These are phyloP conservation scores for Phyllostomus discolor DNA, from an alignment of 2,113 vertebrate genomes.

Conservation along the genomic window DNA sequence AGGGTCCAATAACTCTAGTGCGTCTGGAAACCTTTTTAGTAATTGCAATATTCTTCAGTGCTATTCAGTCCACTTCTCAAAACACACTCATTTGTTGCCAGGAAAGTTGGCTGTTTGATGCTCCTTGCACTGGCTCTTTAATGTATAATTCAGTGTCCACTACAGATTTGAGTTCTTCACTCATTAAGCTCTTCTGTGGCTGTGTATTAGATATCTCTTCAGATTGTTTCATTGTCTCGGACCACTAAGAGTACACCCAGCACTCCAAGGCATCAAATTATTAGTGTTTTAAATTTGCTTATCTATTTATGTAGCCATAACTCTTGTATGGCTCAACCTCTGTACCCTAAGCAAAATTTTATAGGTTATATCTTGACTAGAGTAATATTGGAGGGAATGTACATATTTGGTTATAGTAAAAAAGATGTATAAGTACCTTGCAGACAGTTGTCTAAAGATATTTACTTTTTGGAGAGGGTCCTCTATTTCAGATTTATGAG, in stretches of 20 bases:
- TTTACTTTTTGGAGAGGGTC: not conserved
- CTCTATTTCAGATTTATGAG: not conserved
- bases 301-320: not conserved
- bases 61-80: conserved; percentile 15
- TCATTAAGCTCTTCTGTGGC: not conserved
- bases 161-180: not conserved
- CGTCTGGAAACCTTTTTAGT: conserved; percentile 38
- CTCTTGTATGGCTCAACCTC: not conserved
- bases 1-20: conserved; percentile 13
- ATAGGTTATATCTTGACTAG: not conserved
- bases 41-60: not conserved
- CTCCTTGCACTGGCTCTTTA: not conserved
- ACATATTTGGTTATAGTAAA: not conserved
- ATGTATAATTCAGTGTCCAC: not conserved
- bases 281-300: not conserved
- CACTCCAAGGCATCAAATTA: not conserved
- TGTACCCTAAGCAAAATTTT: not conserved
- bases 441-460: not conserved
- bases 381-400: not conserved
- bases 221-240: not conserved
- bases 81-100: not conserved
- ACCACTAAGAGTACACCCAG: not conserved
- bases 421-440: not conserved
- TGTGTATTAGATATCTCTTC: not conserved
- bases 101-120: not conserved